Base-by-base conservation (phyloP, 2,888 invertebrate genomes). In the Ceriagrion tenellum region DNA sequence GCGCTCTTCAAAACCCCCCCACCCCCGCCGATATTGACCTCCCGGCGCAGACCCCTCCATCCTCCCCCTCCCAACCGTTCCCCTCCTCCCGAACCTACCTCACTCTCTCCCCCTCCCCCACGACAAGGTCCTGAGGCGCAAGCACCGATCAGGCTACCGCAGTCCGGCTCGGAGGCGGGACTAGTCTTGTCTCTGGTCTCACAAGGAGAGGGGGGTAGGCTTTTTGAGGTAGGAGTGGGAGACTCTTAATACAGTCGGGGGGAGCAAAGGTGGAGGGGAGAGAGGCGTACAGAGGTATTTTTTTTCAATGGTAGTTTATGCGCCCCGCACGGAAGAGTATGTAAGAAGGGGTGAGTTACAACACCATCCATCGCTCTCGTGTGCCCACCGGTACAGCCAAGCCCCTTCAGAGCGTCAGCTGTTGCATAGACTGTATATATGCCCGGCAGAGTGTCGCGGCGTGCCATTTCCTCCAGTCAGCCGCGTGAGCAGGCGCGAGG, bases 261-360 rank as follows among this genome's bases (percentile, higher is more conserved):
- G n/a, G 69, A n/a, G 69, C 8, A n/a, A n/a, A n/a, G 16, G 59
- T 59, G 13, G 81, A 13, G 81, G 81, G 35, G 81, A 18, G 12
- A 35, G 81, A 81, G 30, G 81, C 6, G 13, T 0, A 47, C 2
- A 47, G 47, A 47, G 59, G 16, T 59, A 56, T 56, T 56, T 56
- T 59, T 59, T 59, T 35, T 81, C 6, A 81, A 30, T 81, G 35
- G 81, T 81, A 35, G 30, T 35, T 10, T 2, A 26, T 35, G 13
- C 81, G 81, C 16, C 23, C 81, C 35, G 30, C 81, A 35, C 81
- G 81, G 81, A 81, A 81, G 81, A 35, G 81, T 81, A 81, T 81
- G 81, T 81, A 81, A 81, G 35, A 81, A 81, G 30, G 35, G 30
- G 81, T 30, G 30, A 35, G 81, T 81, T 81, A 35, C 81, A 35